Conservation (phyloP, 1,140 invertebrate genomes). For the Lasioglossum albipes region DNA sequence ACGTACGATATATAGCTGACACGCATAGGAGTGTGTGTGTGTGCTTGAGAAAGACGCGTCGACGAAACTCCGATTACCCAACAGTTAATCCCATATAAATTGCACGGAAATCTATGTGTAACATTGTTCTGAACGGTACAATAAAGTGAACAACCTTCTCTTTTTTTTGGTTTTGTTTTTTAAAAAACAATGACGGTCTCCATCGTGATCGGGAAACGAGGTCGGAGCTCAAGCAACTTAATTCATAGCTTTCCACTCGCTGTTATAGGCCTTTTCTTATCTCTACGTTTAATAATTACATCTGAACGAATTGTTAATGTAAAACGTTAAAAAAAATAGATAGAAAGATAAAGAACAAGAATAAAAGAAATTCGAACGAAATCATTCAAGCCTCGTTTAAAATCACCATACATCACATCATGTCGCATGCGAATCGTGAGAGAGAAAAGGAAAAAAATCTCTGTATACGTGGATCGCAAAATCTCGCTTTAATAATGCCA, state of each 20-base stretch:
- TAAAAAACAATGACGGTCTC: not conserved
- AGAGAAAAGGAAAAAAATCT: conserved; percentile 6
- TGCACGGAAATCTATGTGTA: not conserved
- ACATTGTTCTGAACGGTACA: conserved; percentile 4
- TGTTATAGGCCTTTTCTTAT: conserved; percentile 2
- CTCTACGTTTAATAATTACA: conserved; percentile 1
- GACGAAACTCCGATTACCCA: not conserved
- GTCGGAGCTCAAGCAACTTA: not conserved
- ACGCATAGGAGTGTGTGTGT: conserved; percentile 6
- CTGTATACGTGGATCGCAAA: not conserved
- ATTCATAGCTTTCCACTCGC: not conserved
- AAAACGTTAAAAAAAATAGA: not conserved
- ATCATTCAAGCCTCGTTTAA: not conserved
- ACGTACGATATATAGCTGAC: conserved; percentile 16
- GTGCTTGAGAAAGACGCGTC: not conserved
- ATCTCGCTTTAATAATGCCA: conserved; percentile 15
- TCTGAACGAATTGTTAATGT: not conserved
- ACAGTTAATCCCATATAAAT: not conserved
- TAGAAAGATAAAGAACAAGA: not conserved
- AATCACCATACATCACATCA: not conserved
- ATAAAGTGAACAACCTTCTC: not conserved
- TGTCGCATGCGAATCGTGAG: not conserved
- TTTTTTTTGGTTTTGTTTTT: not conserved
- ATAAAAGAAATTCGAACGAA: not conserved
- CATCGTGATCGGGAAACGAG: not conserved